phyloP scores from a whole-genome alignment of 2,113 vertebrate genomes.

The Sclerurus mexicanus region DNA sequence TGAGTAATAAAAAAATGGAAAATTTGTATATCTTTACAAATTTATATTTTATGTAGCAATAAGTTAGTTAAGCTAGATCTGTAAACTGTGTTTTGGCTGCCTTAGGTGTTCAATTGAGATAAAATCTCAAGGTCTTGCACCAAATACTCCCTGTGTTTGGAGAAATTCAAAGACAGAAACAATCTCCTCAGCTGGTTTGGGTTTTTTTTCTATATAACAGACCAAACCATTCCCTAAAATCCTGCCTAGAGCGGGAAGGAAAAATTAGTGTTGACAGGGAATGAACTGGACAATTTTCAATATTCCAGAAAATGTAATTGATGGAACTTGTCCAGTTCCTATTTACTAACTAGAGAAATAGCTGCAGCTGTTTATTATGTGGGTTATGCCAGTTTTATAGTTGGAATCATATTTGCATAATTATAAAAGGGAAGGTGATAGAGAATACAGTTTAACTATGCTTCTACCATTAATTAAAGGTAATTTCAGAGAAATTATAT shows the following conservation, averaged over 20 bases:
- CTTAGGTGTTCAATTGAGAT: neutral
- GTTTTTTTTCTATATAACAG: neutral
- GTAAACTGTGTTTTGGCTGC: neutral
- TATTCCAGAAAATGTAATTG: constrained; percentile 69
- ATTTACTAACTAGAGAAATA: constrained; percentile 68
- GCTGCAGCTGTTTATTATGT: constrained; percentile 72
- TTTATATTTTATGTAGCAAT: neutral
- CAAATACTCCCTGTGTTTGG: neutral
- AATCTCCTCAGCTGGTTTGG: neutral
- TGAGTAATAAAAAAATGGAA: neutral
- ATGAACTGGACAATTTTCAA: constrained; percentile 52
- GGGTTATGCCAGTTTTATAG: constrained; percentile 71
- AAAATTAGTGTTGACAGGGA: neutral
- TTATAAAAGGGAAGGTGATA: constrained; percentile 79
- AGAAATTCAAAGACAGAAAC: neutral
- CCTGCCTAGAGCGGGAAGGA: neutral
- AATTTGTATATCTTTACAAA: neutral
- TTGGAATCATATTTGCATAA: constrained; percentile 79
- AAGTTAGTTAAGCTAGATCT: neutral
- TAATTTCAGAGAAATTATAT: constrained; percentile 79
- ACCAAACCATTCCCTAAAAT: neutral
- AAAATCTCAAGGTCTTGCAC: neutral
- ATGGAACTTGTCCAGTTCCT: constrained; percentile 68
- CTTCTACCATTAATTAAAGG: constrained; percentile 76
- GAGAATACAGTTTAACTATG: constrained; percentile 69